Base-by-base conservation (phyloP, 2,797 vertebrate species). In the Linurgus olivaceus region DNA sequence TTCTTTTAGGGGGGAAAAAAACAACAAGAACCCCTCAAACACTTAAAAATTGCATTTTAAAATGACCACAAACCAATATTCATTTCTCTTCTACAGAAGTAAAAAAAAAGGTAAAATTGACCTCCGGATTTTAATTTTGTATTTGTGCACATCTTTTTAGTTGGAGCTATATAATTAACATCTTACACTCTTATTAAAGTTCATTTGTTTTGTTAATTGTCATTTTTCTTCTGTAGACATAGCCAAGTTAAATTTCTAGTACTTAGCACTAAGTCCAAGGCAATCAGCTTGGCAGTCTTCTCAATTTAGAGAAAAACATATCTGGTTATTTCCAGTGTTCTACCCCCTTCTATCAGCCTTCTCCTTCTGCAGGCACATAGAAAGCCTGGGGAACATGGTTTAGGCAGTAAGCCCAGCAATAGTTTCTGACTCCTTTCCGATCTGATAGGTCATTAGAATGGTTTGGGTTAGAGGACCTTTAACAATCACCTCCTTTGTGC, bases 31-130 rank as follows among this genome's bases (percentile, higher is more conserved):
- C 17, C 1, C 7, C 23, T 24, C 29, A 37, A 83, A 85, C 13
- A 63, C 58, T 61, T 71, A 63, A 72, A 88, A 84, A 70, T 58
- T 28, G 58, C n/a, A 61, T 80, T 66, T 54, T 72, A 50, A 81
- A 93, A 51, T 11, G 31, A 50, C 17, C 42, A 33, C 14, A 37
- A 74, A n/a, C 51, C 45, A 82, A 62, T 59, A 86, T 51, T 74
- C 0, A 48, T 42, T 88, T 84, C 6, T 89, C 7, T 26, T 70
- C 35, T 44, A 70, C 9, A 82, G 11, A 84, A 72, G 7, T 55
- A 40, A 45, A 83, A 42, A 77, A 67, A 86, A 75, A 13, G 17
- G 40, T 5, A 70, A 93, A 90, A 81, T 18, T 0, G 14, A 66
- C 9, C 11, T 76, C 26, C 19, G 58, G 45, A 62, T 87, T 84